Percentiles rank a stretch among this genome's conserved stretches.
Evolutionary conservation across 2,113 vertebrate genomes (phyloP).

Genomic region (Papio anubis): DNA sequence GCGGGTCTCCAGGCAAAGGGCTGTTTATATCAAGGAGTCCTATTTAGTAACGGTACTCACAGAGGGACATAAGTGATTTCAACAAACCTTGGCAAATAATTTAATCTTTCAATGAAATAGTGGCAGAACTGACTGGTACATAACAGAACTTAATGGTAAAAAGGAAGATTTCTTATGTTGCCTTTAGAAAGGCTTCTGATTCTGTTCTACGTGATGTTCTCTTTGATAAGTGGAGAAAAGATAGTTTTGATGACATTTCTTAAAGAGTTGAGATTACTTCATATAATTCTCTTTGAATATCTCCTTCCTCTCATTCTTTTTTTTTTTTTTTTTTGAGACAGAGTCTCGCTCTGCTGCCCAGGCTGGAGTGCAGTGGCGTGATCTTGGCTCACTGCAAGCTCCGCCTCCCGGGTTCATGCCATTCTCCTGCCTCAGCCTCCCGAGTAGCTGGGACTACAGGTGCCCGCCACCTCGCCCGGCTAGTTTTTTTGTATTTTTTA

Average conservation of each 20-base stretch:
- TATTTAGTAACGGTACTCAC: background rate
- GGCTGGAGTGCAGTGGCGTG: no score
- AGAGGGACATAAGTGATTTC: background rate
- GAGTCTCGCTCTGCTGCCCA: no score
- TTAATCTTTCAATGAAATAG: slow-evolving; percentile 34
- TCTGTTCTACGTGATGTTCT: background rate
- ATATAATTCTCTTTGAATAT: slow-evolving; percentile 28
- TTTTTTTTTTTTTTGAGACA: no score
- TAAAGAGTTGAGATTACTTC: slow-evolving; percentile 20
- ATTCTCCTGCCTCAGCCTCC: no score
- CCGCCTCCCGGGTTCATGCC: no score
- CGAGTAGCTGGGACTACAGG: no score
- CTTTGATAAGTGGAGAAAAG: slow-evolving; percentile 45
- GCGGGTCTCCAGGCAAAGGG: background rate
- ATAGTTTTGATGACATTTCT: slow-evolving; percentile 28
- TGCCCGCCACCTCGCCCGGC: no score
- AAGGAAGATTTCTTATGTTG: slow-evolving; percentile 23
- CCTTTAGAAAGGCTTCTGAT: slow-evolving; percentile 47
- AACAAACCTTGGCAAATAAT: slow-evolving; percentile 38
- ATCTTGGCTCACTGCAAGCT: no score
- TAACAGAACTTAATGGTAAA: background rate
- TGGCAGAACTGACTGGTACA: background rate
- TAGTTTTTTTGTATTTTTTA: no score
- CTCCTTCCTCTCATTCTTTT: background rate
- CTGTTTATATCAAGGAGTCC: background rate